A percentile compares a stretch with the other conserved stretches of the same genome.
phyloP scores from a whole-genome alignment of 1,140 invertebrate species.

The Ericerus pela region DNA sequence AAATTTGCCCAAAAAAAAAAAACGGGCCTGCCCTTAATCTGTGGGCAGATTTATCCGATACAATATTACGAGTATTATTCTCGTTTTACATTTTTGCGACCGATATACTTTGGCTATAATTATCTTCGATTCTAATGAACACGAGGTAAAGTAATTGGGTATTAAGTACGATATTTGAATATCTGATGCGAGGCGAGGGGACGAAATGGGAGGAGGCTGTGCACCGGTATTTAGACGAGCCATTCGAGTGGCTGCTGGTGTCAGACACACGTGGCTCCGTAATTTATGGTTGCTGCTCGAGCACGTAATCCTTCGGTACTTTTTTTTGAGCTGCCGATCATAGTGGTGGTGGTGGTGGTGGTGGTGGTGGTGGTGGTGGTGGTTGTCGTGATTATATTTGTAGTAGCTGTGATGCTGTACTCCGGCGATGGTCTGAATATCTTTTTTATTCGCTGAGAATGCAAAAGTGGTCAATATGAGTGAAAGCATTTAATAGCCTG shows the following conservation, averaged over 20 bases:
- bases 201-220: too few species aligned
- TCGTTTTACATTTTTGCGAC: too few species aligned
- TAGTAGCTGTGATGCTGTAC: neutral
- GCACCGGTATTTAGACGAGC: neutral
- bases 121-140: neutral
- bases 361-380: neutral
- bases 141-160: neutral
- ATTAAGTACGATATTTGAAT: neutral
- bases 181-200: too few species aligned
- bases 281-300: neutral
- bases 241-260: slow-evolving; percentile 1
- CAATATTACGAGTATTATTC: too few species aligned
- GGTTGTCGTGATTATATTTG: neutral
- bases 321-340: neutral
- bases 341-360: neutral
- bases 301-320: neutral
- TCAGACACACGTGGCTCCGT: slow-evolving; percentile 1
- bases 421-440: neutral
- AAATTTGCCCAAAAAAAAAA: too few species aligned
- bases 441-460: too few species aligned
- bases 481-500: too few species aligned
- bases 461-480: too few species aligned
- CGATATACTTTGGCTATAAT: neutral
- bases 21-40: too few species aligned
- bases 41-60: too few species aligned